These are phyloP conservation scores for Ariopsis seemanni DNA, from an alignment of 2,113 vertebrate genomes.

Conservation along the genomic window DNA sequence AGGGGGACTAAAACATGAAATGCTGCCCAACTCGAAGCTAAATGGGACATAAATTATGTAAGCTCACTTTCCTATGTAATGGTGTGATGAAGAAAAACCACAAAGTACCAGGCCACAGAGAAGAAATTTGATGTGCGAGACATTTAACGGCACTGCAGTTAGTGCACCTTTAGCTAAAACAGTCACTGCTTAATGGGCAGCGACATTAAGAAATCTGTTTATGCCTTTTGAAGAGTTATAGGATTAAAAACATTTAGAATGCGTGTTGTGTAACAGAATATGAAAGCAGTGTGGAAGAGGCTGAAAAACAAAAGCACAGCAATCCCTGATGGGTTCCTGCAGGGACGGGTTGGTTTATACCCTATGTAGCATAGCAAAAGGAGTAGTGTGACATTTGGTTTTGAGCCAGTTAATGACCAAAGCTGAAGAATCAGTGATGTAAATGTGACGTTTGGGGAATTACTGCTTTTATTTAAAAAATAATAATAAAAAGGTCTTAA, in stretches of 20 bases:
- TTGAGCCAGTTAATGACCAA: background rate
- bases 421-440: background rate
- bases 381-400: background rate
- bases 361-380: background rate
- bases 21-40: conserved; percentile 60
- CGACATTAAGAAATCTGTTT: conserved; percentile 3
- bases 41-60: conserved; percentile 57
- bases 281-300: background rate
- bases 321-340: too few species aligned
- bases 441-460: background rate
- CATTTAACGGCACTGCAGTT: conserved; percentile 38
- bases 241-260: background rate
- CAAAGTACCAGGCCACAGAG: conserved; percentile 41
- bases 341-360: background rate
- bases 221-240: background rate
- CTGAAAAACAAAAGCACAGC: background rate
- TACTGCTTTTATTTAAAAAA: background rate
- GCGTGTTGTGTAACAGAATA: background rate
- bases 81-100: conserved; percentile 43
- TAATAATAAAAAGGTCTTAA: too few species aligned
- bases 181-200: conserved; percentile 5
- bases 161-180: conserved; percentile 36
- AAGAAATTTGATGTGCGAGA: conserved; percentile 41
- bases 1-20: conserved; percentile 54
- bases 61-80: conserved; percentile 28